These are phyloP conservation scores for Lycopodina hypogea DNA, from an alignment of 37 sponge, comb jelly and placozoan genomes.

Conservation along the genomic window DNA sequence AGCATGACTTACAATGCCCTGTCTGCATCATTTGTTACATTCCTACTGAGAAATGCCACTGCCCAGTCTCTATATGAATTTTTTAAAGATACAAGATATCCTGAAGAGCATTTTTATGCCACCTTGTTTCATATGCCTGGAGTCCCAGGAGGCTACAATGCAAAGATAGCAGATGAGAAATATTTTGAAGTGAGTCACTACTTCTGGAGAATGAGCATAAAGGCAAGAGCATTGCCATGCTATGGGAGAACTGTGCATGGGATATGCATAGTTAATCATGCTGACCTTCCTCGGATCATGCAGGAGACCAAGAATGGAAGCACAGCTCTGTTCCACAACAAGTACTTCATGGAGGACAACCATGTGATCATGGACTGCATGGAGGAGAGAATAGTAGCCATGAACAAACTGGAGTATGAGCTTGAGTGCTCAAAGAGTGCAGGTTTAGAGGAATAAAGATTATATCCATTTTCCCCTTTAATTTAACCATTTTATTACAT, in stretches of 20 bases:
- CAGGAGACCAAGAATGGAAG: background rate
- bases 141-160: constrained; percentile 11
- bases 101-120: constrained; percentile 26
- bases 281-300: constrained; percentile 11
- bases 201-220: background rate
- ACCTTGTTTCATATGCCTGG: constrained; percentile 8
- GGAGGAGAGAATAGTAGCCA: constrained; percentile 28
- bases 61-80: background rate
- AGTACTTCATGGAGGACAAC: constrained; percentile 45
- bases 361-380: constrained; percentile 47
- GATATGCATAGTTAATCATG: constrained; percentile 7
- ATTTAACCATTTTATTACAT: too few relatives aligned
- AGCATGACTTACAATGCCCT: constrained; percentile 19
- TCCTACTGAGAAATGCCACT: background rate
- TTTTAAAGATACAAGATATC: background rate
- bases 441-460: too few relatives aligned
- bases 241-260: constrained; percentile 8
- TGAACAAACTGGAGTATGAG: constrained; percentile 31
- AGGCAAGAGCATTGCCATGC: background rate
- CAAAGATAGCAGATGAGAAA: background rate
- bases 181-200: constrained; percentile 14
- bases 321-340: constrained; percentile 40
- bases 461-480: too few relatives aligned
- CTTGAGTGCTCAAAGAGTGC: too few relatives aligned
- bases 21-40: background rate